Base-by-base conservation (phyloP, 2,113 vertebrate genomes). In the Erpornis zantholeuca region DNA sequence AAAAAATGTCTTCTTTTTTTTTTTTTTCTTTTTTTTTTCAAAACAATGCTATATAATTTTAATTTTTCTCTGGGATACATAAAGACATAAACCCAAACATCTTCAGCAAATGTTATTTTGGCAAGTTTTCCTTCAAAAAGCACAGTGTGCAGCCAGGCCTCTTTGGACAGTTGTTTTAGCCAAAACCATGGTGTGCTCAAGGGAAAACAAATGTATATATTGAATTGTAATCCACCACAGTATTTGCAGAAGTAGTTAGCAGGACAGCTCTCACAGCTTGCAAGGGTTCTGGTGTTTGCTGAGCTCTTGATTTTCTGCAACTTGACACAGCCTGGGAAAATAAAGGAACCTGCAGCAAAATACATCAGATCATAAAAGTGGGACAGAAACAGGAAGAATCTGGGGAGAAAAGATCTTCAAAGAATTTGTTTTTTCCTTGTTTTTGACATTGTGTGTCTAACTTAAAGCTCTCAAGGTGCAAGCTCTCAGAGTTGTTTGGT, bases 21-120 rank as follows among this genome's bases (percentile, higher is more conserved):
- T 45, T 14, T 44, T 19, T 19, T 11, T 1, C 7, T 4, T 23
- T 19, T 19, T 11, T 1, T 7, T 4, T 23, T 6, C 7, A 12
- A 28, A 86, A 24, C 4, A 45, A 3, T 56, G 6, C 3, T 35
- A 5, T 47, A 10, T 60, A 6, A 33, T 47, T 83, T 35, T 15
- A 71, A 23, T 8, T 35, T 76, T 76, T 70, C 17, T 66, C 12
- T 27, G 28, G 52, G 8, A 36, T 56, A 69, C 1, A 0, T 38
- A 36, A 77, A 66, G 8, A 6, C 5, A 24, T 40, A 63, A 75
- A 40, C 29, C 3, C 16, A 53, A 40, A 4, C 5, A 28, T 27
- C 12, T 19, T 25, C 52, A 70, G 8, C 7, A 68, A 80, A 29
- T 49, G 5, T 15, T 40, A 2, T 24, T 88, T 83, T 71, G 15